Base-by-base conservation (phyloP, 1,140 invertebrate species). In the Drosophila truncata region DNA sequence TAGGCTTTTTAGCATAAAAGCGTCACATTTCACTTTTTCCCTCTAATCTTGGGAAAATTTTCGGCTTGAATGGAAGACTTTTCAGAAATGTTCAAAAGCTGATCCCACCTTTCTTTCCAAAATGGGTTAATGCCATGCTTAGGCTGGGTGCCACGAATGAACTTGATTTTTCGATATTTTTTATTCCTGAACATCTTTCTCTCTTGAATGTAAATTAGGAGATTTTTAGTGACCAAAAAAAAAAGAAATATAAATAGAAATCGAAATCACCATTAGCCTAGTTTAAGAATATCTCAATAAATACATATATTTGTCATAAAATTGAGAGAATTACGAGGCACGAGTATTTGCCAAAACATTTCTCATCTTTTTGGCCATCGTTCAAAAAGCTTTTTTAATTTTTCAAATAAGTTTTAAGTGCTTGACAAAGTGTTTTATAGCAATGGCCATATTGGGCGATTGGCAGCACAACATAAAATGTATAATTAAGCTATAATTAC, bases 21-120 rank as follows among this genome's bases (percentile, higher is more conserved):
- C 81, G 77, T 88, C 77, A 87, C 84, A 88, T 87, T 87, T 87
- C 80, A 87, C 84, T 87, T 88, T 88, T 88, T 57, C 46, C 46
- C 58, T 29, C 25, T 20, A 27, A 33, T 55, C 44, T 49, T 71
- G 65, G 58, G 76, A 71, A 78, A 78, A 78, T 54, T 44, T 55
- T 58, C 29, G 54, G 11, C 58, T 63, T 69, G 55, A 78, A 78
- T 61, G 57, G 44, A 55, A 16, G 44, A 61, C 9, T 76, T 58
- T 74, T 54, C 41, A 77, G 37, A 54, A 31, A 59, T 42, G 13
- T 18, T 18, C 29, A 58, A 65, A 39, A 58, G 44, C 7, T 49
- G 59, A 77, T 39, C 23, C 42, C 39, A 23, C 35, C 52, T 79
- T 49, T 65, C 16, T 44, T 65, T 65, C 55, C 47, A 49, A 84